phyloP scores from a whole-genome alignment of 2,113 vertebrate species.

The Nibea coibor region DNA sequence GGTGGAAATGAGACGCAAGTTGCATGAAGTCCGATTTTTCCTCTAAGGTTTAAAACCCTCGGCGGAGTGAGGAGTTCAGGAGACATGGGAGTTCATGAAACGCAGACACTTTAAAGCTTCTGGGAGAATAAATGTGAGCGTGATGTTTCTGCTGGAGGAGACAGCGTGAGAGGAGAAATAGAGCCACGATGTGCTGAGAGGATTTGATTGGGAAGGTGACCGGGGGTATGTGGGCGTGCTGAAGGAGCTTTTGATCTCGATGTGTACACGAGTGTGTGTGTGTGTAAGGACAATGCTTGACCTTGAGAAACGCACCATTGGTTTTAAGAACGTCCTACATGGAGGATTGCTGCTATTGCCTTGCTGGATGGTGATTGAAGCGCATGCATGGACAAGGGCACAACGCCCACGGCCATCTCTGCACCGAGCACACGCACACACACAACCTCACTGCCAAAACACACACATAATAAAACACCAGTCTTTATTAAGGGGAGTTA shows the following conservation, averaged over 20 bases:
- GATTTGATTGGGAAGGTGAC: conserved; percentile 64
- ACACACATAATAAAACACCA: conserved; percentile 34
- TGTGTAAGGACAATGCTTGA: conserved; percentile 46
- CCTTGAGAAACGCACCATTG: conserved; percentile 64
- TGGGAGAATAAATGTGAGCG: conserved; percentile 12
- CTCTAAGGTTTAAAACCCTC: conserved; percentile 7
- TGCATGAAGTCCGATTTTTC: not conserved
- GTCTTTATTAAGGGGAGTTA: conserved; percentile 49
- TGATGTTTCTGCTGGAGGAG: conserved; percentile 25
- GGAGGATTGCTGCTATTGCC: conserved; percentile 50
- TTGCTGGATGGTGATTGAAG: conserved; percentile 52
- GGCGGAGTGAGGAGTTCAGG: not conserved
- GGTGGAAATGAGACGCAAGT: not conserved
- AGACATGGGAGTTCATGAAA: conserved; percentile 3
- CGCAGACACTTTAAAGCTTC: conserved; percentile 15
- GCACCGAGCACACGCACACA: not conserved
- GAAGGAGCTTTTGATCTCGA: conserved; percentile 63
- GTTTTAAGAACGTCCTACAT: conserved; percentile 55
- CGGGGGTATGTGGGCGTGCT: conserved; percentile 38
- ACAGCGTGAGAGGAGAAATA: conserved; percentile 21
- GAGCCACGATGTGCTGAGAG: conserved; percentile 32
- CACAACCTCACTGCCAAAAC: not conserved
- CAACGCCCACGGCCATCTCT: not conserved
- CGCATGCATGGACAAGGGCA: conserved; percentile 46
- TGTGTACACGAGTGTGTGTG: conserved; percentile 2